Conservation (phyloP, 1,140 invertebrate genomes). For the Drosophila micromelanica region DNA sequence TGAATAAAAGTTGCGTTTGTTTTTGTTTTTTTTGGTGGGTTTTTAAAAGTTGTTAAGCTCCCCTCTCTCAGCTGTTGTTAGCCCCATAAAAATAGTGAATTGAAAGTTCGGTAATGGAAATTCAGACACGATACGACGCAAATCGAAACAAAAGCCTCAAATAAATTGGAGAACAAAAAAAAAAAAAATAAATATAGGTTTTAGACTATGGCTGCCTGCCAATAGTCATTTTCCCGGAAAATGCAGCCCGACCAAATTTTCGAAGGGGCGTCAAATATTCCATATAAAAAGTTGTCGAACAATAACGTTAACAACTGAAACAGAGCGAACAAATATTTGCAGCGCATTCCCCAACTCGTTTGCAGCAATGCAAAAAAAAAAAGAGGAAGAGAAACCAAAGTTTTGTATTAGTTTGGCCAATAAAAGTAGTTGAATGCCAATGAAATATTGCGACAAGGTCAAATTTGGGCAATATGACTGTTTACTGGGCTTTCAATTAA, state of each 20-base stretch:
- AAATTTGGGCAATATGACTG: background rate
- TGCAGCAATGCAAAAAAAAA: too few species aligned
- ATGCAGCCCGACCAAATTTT: slow-evolving; percentile 41
- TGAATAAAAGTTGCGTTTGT: too few species aligned
- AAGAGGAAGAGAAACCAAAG: too few species aligned
- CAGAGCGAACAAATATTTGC: slow-evolving; percentile 58
- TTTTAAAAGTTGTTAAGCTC: too few species aligned
- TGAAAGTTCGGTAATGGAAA: slow-evolving; percentile 72
- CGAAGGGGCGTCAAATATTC: slow-evolving; percentile 68
- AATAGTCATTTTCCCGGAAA: slow-evolving; percentile 56
- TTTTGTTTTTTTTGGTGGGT: too few species aligned
- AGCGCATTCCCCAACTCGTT: slow-evolving; percentile 43
- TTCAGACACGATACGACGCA: slow-evolving; percentile 24
- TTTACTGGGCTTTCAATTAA: slow-evolving; percentile 13
- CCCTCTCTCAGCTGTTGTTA: too few species aligned
- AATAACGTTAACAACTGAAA: slow-evolving; percentile 63
- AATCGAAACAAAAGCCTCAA: slow-evolving; percentile 71
- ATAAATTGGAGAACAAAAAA: slow-evolving; percentile 43
- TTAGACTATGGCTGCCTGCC: slow-evolving; percentile 65
- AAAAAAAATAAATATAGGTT: slow-evolving; percentile 47
- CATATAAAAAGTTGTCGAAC: slow-evolving; percentile 70
- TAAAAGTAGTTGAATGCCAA: background rate
- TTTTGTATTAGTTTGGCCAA: slow-evolving; percentile 6
- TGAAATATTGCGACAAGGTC: slow-evolving; percentile 2
- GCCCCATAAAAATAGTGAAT: slow-evolving; percentile 30